Percentiles rank a stretch among this genome's conserved stretches.
Evolutionary conservation across 1,140 invertebrate genomes (phyloP).

Genomic region (Potamilus streckersoni): DNA sequence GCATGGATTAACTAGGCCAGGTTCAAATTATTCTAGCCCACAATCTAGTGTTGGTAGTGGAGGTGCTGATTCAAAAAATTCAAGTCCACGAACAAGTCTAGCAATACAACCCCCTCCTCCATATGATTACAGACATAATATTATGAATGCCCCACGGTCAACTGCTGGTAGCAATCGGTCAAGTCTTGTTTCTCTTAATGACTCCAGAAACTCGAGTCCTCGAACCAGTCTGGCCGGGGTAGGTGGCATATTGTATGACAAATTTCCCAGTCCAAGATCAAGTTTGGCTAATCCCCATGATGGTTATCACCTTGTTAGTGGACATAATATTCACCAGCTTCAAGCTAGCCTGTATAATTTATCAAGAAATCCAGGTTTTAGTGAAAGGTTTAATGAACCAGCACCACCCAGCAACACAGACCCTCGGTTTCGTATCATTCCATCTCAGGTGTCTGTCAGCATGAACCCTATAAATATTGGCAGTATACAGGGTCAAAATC

Average conservation of each 20-base stretch:
- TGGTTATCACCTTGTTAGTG: not conserved
- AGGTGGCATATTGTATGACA: slow-evolving; percentile 54
- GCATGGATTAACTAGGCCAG: not conserved
- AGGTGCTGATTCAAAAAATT: slow-evolving; percentile 73
- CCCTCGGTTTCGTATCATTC: slow-evolving; percentile 39
- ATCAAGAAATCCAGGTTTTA: slow-evolving; percentile 21
- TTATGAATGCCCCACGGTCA: slow-evolving; percentile 59
- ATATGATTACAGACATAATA: slow-evolving; percentile 69
- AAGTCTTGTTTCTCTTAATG: slow-evolving; percentile 65
- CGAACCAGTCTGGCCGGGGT: slow-evolving; percentile 67
- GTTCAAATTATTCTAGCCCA: slow-evolving; percentile 70
- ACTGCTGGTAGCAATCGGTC: slow-evolving; percentile 70
- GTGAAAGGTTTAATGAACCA: slow-evolving; percentile 58
- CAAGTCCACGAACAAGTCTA: slow-evolving; percentile 73
- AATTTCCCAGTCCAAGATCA: slow-evolving; percentile 54
- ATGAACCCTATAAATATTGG: slow-evolving; percentile 14
- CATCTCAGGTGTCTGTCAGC: slow-evolving; percentile 34
- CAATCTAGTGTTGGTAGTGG: slow-evolving; percentile 74
- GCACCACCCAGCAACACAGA: slow-evolving; percentile 54
- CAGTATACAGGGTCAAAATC: no score
- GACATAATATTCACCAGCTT: slow-evolving; percentile 19
- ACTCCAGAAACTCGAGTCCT: slow-evolving; percentile 72
- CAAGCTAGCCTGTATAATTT: slow-evolving; percentile 21
- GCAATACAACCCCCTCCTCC: slow-evolving; percentile 53
- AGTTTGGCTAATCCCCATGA: slow-evolving; percentile 40